Conservation (phyloP, 1,140 invertebrate species). For the Belonocnema kinseyi region DNA sequence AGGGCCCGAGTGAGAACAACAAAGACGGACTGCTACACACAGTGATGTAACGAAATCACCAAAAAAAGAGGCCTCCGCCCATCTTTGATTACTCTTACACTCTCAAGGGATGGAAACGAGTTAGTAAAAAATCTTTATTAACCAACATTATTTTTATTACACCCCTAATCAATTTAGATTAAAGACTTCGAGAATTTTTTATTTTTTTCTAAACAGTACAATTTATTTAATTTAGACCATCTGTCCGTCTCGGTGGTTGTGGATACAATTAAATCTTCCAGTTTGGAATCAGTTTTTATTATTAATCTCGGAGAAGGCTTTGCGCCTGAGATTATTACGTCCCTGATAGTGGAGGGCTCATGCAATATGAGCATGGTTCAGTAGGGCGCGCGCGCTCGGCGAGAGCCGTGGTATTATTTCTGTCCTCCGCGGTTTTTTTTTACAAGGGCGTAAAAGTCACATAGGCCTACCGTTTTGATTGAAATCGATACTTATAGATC, state of each 20-base stretch:
- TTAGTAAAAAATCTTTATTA: neutral
- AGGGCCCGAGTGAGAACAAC: slow-evolving; percentile 5
- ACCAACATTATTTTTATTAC: no score
- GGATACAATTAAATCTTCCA: no score
- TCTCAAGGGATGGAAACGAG: neutral
- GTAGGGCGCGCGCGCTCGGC: slow-evolving; percentile 64
- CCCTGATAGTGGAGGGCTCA: slow-evolving; percentile 45
- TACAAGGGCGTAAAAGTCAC: neutral
- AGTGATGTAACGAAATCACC: slow-evolving; percentile 6
- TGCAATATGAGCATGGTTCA: slow-evolving; percentile 57
- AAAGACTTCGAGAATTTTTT: no score
- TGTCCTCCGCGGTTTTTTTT: slow-evolving; percentile 43
- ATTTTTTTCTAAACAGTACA: no score
- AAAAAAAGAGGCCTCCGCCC: neutral
- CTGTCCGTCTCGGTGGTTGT: no score
- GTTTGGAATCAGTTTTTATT: no score
- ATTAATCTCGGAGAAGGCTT: neutral
- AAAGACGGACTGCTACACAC: slow-evolving; percentile 16
- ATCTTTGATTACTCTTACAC: neutral
- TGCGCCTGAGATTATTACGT: slow-evolving; percentile 45
- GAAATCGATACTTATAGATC: neutral
- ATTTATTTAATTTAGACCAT: no score
- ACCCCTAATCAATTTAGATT: no score
- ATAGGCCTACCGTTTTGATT: neutral
- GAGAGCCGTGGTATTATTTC: slow-evolving; percentile 57